Evolutionary conservation across 2,888 invertebrate species (phyloP).

Genomic region (Rhagium mordax): DNA sequence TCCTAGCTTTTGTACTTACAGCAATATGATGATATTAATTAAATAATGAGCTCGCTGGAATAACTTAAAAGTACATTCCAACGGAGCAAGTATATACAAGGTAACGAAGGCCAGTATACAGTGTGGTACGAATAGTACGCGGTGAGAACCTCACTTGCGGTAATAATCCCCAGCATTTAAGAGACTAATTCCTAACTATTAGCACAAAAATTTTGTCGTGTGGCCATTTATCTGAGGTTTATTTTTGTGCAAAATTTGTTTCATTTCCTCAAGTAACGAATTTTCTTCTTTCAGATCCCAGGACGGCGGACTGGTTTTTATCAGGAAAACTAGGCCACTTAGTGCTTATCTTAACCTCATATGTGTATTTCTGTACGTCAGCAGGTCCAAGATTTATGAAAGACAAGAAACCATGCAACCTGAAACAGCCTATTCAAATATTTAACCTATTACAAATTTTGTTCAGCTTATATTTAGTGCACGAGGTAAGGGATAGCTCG

Average conservation of each 20-base stretch:
- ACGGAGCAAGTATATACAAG: background rate
- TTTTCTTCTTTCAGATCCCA: constrained; percentile 71
- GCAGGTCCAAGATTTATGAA: constrained; percentile 80
- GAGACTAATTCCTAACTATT: too few species aligned
- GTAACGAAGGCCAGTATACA: background rate
- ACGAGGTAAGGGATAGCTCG: constrained; percentile 58
- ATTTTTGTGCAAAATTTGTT: too few species aligned
- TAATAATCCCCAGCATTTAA: too few species aligned
- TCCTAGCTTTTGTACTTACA: background rate
- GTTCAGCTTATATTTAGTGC: constrained; percentile 57
- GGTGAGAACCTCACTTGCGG: too few species aligned
- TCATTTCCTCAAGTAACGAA: too few species aligned
- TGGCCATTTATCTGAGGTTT: too few species aligned
- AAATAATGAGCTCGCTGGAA: background rate
- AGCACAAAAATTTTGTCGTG: too few species aligned
- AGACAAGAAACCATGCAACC: constrained; percentile 75
- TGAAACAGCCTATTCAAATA: constrained; percentile 73
- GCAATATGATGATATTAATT: background rate
- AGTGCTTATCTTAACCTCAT: constrained; percentile 70
- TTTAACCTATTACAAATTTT: constrained; percentile 80
- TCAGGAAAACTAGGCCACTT: constrained; percentile 71
- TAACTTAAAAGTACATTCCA: background rate
- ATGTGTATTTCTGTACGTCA: constrained; percentile 73
- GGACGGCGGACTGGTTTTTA: constrained; percentile 73
- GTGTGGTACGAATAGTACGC: too few species aligned